These are phyloP conservation scores for Scaptomyza reducta DNA, from an alignment of 2,888 invertebrate genomes.

Conservation along the genomic window DNA sequence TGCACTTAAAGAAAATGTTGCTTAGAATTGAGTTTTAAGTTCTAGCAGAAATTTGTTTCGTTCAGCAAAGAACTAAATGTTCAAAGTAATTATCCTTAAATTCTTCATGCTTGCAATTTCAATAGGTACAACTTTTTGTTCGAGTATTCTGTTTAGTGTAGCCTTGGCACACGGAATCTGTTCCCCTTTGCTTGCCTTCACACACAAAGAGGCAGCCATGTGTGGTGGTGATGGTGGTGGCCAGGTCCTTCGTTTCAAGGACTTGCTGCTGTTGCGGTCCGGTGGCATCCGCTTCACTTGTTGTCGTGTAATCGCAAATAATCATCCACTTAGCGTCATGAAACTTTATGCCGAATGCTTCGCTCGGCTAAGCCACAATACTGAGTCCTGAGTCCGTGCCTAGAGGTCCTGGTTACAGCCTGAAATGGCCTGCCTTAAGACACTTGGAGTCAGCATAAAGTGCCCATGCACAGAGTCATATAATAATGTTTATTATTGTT, in stretches of 20 bases:
- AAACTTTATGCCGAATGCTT: slow-evolving; percentile 70
- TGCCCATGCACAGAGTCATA: slow-evolving; percentile 62
- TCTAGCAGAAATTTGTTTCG: too few relatives aligned
- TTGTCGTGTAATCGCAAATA: slow-evolving; percentile 76
- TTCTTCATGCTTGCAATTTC: background rate
- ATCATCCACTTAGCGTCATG: slow-evolving; percentile 77
- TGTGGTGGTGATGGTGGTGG: slow-evolving; percentile 56
- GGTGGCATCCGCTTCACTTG: slow-evolving; percentile 30
- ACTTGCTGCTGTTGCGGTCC: slow-evolving; percentile 40
- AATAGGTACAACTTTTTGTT: background rate
- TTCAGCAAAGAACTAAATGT: background rate
- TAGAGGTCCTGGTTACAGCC: background rate
- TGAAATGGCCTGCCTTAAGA: slow-evolving; percentile 47
- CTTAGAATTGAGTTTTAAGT: background rate
- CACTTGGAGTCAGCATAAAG: slow-evolving; percentile 59
- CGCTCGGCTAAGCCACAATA: slow-evolving; percentile 24
- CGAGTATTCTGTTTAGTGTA: background rate
- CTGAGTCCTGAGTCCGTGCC: background rate
- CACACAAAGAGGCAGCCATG: slow-evolving; percentile 41
- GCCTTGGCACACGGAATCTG: background rate
- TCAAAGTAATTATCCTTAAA: background rate
- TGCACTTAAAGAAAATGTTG: background rate
- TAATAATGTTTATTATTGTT: slow-evolving; percentile 74
- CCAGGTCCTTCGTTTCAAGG: slow-evolving; percentile 71
- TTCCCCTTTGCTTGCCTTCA: slow-evolving; percentile 49